Base-by-base conservation (phyloP, 1,140 invertebrate species). In the Brachionus koreanus region DNA sequence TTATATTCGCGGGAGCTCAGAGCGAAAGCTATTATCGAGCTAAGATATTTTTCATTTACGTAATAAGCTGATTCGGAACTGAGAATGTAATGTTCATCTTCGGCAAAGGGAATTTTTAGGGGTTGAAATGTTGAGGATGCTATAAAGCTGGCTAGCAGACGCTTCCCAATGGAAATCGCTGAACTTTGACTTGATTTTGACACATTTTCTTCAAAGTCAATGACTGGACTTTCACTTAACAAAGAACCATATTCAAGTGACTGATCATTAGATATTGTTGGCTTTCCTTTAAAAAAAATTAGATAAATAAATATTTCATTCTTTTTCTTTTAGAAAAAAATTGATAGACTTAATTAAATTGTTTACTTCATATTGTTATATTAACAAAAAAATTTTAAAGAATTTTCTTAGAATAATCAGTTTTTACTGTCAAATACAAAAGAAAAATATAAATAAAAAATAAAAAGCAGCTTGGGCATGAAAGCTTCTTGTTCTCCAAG, bases 1-100 rank as follows among this genome's bases (percentile, higher is more conserved):
- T 92, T 92, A 84, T 94, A 94, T 46, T 94, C 93, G 23, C 87
- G 85, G 0, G 92, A 93, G 79, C 92, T 91, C 0, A 97, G 86
- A 5, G 94, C 91, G 86, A 94, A 95, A 0, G 95, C 93, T 82
- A 97, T 94, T 65, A 97, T 93, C 0, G 95, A 96, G 83, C 94
- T 95, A 1, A 93, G 92, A 86, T 97, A 94, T 13, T 91, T 91
- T 86, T 96, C 94, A 83, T 93, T 92, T 0, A 96, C 92, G 10
- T 94, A 89, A 7, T 96, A 90, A 1, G 93, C 93, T 16, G 93
- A 90, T 42, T 90, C 89, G 7, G 90, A 86, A 39, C 90, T 89
- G 46, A 88, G 82, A 1, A 91, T 85, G 19, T 90, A 84, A 87
- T 94, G 93, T 86, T 93, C 92, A 84, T 90, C 89, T 3, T 88